A percentile compares a stretch with the other conserved stretches of the same genome.
Evolutionary conservation across 1,140 invertebrate genomes (phyloP).

Genomic region (Anthonomus grandis): DNA sequence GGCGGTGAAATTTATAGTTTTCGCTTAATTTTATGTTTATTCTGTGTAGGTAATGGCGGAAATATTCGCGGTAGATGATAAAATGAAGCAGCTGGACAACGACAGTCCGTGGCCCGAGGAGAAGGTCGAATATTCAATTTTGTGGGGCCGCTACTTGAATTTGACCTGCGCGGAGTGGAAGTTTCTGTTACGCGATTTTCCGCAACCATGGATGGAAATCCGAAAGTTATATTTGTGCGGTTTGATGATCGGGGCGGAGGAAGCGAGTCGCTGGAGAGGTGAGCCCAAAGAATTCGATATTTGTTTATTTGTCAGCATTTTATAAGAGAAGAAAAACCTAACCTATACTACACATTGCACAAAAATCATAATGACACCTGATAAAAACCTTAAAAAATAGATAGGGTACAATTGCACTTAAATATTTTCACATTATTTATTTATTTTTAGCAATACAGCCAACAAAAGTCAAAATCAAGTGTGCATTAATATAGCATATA

Average conservation of each 20-base stretch:
- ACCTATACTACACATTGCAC: too few relatives aligned
- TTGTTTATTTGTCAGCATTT: too few relatives aligned
- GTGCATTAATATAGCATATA: too few relatives aligned
- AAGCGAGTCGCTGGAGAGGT: constrained; percentile 75
- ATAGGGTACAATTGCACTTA: too few relatives aligned
- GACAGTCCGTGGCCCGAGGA: constrained; percentile 91
- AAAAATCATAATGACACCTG: too few relatives aligned
- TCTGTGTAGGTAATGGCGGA: constrained; percentile 11
- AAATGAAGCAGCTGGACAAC: constrained; percentile 58
- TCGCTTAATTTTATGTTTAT: background rate
- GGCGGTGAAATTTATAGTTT: background rate
- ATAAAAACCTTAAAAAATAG: too few relatives aligned
- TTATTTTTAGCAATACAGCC: too few relatives aligned
- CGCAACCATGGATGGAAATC: constrained; percentile 84
- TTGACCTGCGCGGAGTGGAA: constrained; percentile 81
- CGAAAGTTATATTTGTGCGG: constrained; percentile 85
- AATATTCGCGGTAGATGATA: background rate
- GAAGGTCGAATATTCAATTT: constrained; percentile 81
- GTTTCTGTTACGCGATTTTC: constrained; percentile 92
- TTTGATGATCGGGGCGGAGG: constrained; percentile 84
- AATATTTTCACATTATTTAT: too few relatives aligned
- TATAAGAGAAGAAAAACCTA: too few relatives aligned
- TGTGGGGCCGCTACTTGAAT: constrained; percentile 88
- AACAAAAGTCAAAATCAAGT: too few relatives aligned
- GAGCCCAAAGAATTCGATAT: too few relatives aligned